These are phyloP conservation scores for Proterorhinus semilunaris DNA, from an alignment of 2,113 vertebrate species.

Conservation along the genomic window DNA sequence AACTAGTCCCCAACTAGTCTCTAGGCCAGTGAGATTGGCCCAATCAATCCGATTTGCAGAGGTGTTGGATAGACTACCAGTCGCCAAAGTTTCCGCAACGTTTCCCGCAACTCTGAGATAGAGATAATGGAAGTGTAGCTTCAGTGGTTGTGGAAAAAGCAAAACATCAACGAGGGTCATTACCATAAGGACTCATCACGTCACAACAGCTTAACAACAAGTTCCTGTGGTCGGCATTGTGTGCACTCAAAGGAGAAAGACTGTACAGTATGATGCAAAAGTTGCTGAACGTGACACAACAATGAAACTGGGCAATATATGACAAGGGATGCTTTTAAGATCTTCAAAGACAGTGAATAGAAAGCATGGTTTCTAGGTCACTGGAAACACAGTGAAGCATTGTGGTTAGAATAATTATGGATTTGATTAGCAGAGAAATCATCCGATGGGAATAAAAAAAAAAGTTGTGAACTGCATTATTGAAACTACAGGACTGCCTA, in stretches of 20 bases:
- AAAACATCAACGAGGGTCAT: conserved; percentile 60
- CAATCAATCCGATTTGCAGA: too few species aligned
- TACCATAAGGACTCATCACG: conserved; percentile 52
- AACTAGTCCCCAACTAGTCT: too few species aligned
- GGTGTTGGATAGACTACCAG: too few species aligned
- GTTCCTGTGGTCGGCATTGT: conserved; percentile 48
- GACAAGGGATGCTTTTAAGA: conserved; percentile 2
- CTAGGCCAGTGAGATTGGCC: too few species aligned
- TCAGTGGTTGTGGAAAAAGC: too few species aligned
- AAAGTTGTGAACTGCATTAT: too few species aligned
- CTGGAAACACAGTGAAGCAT: conserved; percentile 21
- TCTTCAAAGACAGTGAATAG: conserved; percentile 7
- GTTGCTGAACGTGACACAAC: conserved; percentile 33
- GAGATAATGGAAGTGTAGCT: too few species aligned
- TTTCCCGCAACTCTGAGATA: too few species aligned
- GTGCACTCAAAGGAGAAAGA: conserved; percentile 44
- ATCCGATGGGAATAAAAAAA: conserved; percentile 8
- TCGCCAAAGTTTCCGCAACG: too few species aligned
- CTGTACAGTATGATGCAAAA: conserved; percentile 11
- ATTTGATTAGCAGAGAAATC: conserved; percentile 13
- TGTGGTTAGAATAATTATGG: conserved; percentile 4
- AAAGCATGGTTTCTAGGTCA: not conserved
- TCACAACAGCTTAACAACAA: conserved; percentile 51
- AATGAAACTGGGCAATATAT: not conserved
- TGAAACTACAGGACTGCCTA: not conserved